Percentiles rank a stretch among this genome's conserved stretches.
These are phyloP conservation scores for Aphidius ervi DNA, from an alignment of 1,140 invertebrate genomes.

Conservation along the genomic window DNA sequence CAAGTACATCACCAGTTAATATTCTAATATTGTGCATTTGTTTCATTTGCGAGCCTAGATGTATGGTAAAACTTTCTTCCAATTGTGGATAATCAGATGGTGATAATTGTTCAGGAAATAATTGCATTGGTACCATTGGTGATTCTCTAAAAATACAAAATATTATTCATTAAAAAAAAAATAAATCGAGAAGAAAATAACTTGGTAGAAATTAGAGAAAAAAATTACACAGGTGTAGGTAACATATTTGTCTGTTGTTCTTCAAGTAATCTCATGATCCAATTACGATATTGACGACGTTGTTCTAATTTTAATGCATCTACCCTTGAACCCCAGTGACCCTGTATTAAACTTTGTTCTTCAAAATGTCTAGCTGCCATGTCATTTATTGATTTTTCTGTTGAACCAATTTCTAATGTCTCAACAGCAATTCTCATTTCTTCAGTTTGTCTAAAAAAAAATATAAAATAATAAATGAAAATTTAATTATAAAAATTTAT, in stretches of 20 bases:
- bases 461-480: slow-evolving; percentile 19
- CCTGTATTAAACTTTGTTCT: slow-evolving; percentile 69
- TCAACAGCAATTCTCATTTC: slow-evolving; percentile 75
- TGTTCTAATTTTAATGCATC: slow-evolving; percentile 70
- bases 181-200: background rate
- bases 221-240: slow-evolving; percentile 55
- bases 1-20: slow-evolving; percentile 78
- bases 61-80: slow-evolving; percentile 96
- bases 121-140: slow-evolving; percentile 41
- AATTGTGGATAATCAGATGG: slow-evolving; percentile 42
- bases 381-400: slow-evolving; percentile 73
- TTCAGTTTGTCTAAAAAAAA: slow-evolving; percentile 61
- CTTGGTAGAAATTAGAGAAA: slow-evolving; percentile 14
- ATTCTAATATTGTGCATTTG: slow-evolving; percentile 97
- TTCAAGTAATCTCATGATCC: slow-evolving; percentile 72
- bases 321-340: slow-evolving; percentile 72
- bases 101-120: slow-evolving; percentile 33
- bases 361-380: slow-evolving; percentile 74
- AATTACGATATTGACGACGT: slow-evolving; percentile 70
- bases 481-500: slow-evolving; percentile 4
- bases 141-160: slow-evolving; percentile 36
- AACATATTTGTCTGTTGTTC: slow-evolving; percentile 60
- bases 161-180: slow-evolving; percentile 20
- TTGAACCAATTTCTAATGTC: slow-evolving; percentile 60
- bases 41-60: slow-evolving; percentile 95